Base-by-base conservation (phyloP, 2,888 invertebrate species). In the Brenthis daphne region DNA sequence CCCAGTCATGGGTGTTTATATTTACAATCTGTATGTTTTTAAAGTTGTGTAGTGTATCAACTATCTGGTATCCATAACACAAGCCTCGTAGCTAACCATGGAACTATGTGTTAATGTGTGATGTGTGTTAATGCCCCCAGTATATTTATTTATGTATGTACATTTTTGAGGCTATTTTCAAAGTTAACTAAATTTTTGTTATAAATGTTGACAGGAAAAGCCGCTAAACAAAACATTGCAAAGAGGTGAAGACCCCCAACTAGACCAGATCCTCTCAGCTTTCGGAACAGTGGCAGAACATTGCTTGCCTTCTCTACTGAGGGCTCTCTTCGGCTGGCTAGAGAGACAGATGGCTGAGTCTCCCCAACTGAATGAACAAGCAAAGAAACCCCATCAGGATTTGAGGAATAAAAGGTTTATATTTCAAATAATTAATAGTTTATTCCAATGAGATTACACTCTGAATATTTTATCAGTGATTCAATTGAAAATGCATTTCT, bases 281-380 rank as follows among this genome's bases (percentile, higher is more conserved):
- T 96, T 99, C 80, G 98, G 98, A 16, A 97, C 97, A 12, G 98
- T 99, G 3, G 98, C 99, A 0, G 99, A 99, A 85, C 98, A 99
- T 85, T 99, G 99, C 87, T 92, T 99, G 74, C 99, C 99, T 0
- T 99, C 99, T 4, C 94, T 99, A 73, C 91, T 99, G 74, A 94
- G 96, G 68, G 98, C 99, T 2, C 91, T 99, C 58, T 97, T 99
- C 84, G 97, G 97, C 20, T 99, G 99, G 99, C 97, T 98, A 79
- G 97, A 97, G 77, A 92, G 97, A 14, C 97, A 97, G 84, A 94
- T 97, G 88, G 95, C 96, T 0, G 96, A 97, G 80, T 93, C 93
- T n/a, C 89, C 89, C 6, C 93, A 93, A 71, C 84, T 92, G 53
- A 90, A 84, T 68, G 93, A 93, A 71, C 93, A 93, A 64, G 87